A percentile compares a stretch with the other conserved stretches of the same genome.
Evolutionary conservation across 2,888 invertebrate genomes (phyloP).

Genomic region (Nemoura dubitans): DNA sequence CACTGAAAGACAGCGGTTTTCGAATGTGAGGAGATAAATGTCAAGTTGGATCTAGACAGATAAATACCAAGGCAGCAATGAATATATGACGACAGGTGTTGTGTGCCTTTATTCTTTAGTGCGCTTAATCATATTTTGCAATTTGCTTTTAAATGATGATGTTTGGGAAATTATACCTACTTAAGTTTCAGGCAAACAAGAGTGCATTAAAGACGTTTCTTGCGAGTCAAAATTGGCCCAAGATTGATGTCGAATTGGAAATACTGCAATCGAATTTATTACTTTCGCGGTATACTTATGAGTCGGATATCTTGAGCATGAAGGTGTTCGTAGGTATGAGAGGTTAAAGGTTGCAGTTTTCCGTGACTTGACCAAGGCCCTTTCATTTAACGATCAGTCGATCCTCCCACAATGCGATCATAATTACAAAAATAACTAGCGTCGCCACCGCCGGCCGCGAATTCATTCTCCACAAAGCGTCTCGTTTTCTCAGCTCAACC

Average conservation of each 20-base stretch:
- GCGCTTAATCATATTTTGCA: neutral
- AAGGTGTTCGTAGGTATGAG: neutral
- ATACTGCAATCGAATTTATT: too few relatives aligned
- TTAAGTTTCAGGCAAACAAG: too few relatives aligned
- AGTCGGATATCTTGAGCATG: neutral
- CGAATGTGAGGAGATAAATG: neutral
- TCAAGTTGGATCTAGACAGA: neutral
- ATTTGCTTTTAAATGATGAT: neutral
- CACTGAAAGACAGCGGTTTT: neutral
- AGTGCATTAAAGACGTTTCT: too few relatives aligned
- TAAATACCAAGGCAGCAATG: conserved; percentile 3
- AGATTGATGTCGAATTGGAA: too few relatives aligned
- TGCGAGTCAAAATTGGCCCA: too few relatives aligned
- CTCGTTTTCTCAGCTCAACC: neutral
- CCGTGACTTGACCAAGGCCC: conserved; percentile 7
- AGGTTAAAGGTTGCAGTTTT: neutral
- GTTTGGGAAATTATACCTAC: too few relatives aligned
- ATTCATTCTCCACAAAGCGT: neutral
- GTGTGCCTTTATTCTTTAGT: neutral
- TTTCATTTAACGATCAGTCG: neutral
- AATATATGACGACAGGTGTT: neutral
- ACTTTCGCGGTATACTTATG: too few relatives aligned
- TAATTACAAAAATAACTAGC: neutral
- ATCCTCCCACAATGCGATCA: neutral
- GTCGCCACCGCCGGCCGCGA: neutral